Evolutionary conservation across 1,140 invertebrate genomes (phyloP), one percentile per base, ranked within the genome.

Genomic region (Aphidius gifuensis): DNA sequence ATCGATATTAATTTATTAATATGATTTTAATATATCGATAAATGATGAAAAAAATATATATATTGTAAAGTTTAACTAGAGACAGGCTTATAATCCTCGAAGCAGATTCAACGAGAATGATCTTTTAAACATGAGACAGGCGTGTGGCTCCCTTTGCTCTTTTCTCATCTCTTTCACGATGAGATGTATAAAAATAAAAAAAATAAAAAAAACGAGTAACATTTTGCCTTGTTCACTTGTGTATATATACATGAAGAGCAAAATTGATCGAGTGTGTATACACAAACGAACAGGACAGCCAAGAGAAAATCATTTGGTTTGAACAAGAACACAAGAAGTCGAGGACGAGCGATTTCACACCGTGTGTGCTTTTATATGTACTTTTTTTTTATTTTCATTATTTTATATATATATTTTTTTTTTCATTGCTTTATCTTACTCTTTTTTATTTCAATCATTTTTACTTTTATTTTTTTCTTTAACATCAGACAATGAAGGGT

Each of bases 401-500:
- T 32, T 32, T 32, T 32, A 32, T 32, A 32, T 32, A 32, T 32
- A 32, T 32, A 32, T 32, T 32, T 32, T 32, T 32, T 32, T 32
- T 32, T 32, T 4, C 23, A 32, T 32, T 32, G 23, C 23, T 32
- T 32, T 32, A 32, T 32, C 23, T 32, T 32, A 32, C 23, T 32
- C 23, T 32, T 32, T 32, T 32, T 32, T 32, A 32, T 32, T 32
- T 32, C 23, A 32, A 32, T 32, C 23, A 32, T 51, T 51, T 51
- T 9, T 51, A 50, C 47, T 42, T 43, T 40, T 9, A 6, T n/a
- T 51, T 38, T 47, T 60, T 47, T 9, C 9, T 44, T 16, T 16
- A 40, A 16, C n/a, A 32, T 16, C 45, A 47, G 60, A 55, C 60
- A 55, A 55, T 61, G 54, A 62, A 45, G 60, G 60, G 60, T 57